A percentile compares a stretch with the other conserved stretches of the same genome.
Evolutionary conservation across 2,888 invertebrate genomes (phyloP).

Genomic region (Pristionchus arcanus): DNA sequence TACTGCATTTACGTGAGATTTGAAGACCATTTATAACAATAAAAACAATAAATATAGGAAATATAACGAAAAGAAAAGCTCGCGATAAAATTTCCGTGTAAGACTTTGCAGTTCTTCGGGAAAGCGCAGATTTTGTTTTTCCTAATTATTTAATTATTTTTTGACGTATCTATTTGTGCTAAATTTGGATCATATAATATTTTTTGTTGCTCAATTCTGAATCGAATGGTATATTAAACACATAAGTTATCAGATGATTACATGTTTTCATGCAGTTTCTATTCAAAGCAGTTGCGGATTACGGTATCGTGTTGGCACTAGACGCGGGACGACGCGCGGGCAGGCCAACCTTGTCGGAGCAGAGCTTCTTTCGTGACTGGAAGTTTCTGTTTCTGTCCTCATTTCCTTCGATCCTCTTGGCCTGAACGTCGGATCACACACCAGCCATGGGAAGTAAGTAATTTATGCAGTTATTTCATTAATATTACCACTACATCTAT

Average conservation of each 20-base stretch:
- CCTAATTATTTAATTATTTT: neutral
- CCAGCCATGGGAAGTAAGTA: constrained; percentile 57
- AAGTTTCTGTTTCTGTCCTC: constrained; percentile 41
- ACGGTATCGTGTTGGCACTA: constrained; percentile 53
- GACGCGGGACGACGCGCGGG: constrained; percentile 22
- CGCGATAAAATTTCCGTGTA: neutral
- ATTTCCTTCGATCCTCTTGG: constrained; percentile 40
- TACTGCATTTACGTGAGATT: neutral
- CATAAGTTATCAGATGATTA: neutral
- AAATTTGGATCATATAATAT: constrained; percentile 6
- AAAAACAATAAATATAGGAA: neutral
- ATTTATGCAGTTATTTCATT: neutral
- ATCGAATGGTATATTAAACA: constrained; percentile 35
- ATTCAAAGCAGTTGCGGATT: constrained; percentile 33
- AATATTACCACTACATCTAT: neutral
- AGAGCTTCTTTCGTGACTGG: constrained; percentile 41
- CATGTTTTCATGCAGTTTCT: neutral
- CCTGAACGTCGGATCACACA: constrained; percentile 33
- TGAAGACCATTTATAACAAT: neutral
- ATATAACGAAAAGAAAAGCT: neutral
- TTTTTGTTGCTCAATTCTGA: neutral
- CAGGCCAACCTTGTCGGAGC: constrained; percentile 48
- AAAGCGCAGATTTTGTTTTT: neutral
- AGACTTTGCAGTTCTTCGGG: constrained; percentile 55
- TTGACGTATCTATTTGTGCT: neutral